Evolutionary conservation across 2,797 vertebrate genomes (phyloP).

Genomic region (Lepus oiostolus): DNA sequence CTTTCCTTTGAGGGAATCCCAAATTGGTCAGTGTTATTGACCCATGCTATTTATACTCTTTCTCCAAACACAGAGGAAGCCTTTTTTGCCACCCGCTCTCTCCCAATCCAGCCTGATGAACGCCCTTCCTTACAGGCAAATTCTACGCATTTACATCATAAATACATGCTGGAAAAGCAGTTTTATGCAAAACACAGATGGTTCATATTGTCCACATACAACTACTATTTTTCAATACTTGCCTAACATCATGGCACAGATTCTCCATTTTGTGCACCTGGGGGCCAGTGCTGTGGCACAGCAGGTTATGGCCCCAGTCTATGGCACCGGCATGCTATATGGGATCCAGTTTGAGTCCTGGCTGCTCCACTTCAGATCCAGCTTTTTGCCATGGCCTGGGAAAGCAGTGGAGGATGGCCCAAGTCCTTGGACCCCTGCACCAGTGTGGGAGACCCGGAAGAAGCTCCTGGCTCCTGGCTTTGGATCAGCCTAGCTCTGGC

Average conservation of each 20-base stretch:
- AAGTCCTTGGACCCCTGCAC: no score
- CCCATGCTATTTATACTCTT: neutral
- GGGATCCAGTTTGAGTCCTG: no score
- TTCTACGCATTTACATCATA: neutral
- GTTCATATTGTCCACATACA: neutral
- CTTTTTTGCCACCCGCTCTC: neutral
- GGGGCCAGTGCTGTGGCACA: no score
- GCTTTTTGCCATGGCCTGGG: no score
- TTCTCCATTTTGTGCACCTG: neutral
- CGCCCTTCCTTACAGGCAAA: neutral
- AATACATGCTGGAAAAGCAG: neutral
- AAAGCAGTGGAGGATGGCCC: no score
- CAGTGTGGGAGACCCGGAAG: no score
- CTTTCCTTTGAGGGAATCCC: constrained; percentile 6
- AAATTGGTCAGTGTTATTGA: constrained; percentile 5
- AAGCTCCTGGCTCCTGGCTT: no score
- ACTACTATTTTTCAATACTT: neutral
- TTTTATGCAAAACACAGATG: constrained; percentile 45
- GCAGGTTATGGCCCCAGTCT: no score
- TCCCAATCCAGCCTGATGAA: neutral
- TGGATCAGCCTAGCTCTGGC: no score
- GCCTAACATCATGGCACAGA: neutral
- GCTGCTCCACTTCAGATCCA: no score
- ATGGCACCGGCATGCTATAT: no score
- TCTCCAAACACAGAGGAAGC: neutral